Evolutionary conservation across 2,888 invertebrate genomes (phyloP), one percentile per base, ranked within the genome.

Genomic region (Pristionchus fissidentatus): DNA sequence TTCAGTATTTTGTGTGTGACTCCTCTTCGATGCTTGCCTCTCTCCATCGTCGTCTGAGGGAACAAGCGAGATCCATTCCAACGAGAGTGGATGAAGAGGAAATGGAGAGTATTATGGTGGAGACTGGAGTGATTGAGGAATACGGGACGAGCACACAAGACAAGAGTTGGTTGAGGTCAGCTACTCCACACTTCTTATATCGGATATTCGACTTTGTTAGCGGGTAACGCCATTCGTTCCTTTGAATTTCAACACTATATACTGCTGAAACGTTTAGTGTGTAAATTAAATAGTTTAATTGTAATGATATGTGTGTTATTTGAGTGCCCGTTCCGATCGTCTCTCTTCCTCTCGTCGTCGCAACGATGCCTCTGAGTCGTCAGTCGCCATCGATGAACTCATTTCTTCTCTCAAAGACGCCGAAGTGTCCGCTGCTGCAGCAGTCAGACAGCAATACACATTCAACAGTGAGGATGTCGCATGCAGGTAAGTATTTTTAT

Each of bases 1-100:
- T 81, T n/a, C 75, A 83, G 77, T 83, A 83, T 57, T 83, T 83
- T 60, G 83, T 83, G 22, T 38, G 79, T 22, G 83, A 83, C 43
- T 19, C 75, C 15, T 79, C 32, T 19, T 43, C 81, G 4, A 38
- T 41, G 19, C 77, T 83, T 38, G 83, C 83, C 32, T 77, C 77
- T 35, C 77, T 75, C 32, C 75, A 77, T 32, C 32, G 60, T 0
- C 22, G 77, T 2, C 35, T 83, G 32, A 15, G 46, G 29, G 77
- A 83, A 32, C 57, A 83, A 35, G 55, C 41, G 19, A 62, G 57
- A 29, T 38, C 57, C 26, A 79, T 79, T 1, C 79, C 79, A 8
- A 38, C 79, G 5, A 32, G 57, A 7, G 79, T 57, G 15, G 79
- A 79, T 22, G 79, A 79, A 19, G 79, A 79, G 41, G 79, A 79